Evolutionary conservation across 2,113 vertebrate genomes (phyloP), one percentile per base, ranked within the genome.

Genomic region (Eleginops maclovinus): DNA sequence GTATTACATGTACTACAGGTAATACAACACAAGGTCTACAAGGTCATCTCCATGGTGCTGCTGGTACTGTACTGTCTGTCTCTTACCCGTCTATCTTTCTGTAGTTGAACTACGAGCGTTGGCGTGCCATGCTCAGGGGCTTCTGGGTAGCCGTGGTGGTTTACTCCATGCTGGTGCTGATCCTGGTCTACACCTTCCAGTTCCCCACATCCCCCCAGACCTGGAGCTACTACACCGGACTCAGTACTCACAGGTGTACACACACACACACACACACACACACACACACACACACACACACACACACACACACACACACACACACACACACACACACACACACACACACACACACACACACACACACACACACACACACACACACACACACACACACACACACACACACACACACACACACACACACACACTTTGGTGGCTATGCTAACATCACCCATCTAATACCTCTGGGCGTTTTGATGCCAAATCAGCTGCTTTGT

Each of bases 21-120:
- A 31, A 4, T 31, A 31, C 4, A 31, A 31, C 31, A 31, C n/a
- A n/a, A n/a, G n/a, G n/a, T 99, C 91, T 99, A 99, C 93, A 99
- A 99, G 92, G 98, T 99, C 86, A 98, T 99, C 93, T 99, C 98
- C 88, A 99, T 99, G 98, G 96, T 99, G 86, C 94, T 99, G 75
- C 97, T 99, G 31, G 1, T 31, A 31, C 31, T 31, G 31, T 31
- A 31, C 22, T 53, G 47, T 17, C 50, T 64, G 14, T 10, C 53
- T 28, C 22, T 26, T 24, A 21, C 10, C 36, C 70, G 19, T 72
- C 56, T 55, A 21, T 40, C 17, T 75, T 3, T 13, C 44, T 49
- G 10, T 24, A 99, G 97, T 91, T 98, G 61, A 96, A 98, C 90
- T 99, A 98, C 47, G 96, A 98, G 75, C 95, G 96, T 91, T 99